Evolutionary conservation across 2,113 vertebrate genomes (phyloP), one percentile per base, ranked within the genome.

Genomic region (Castor canadensis): DNA sequence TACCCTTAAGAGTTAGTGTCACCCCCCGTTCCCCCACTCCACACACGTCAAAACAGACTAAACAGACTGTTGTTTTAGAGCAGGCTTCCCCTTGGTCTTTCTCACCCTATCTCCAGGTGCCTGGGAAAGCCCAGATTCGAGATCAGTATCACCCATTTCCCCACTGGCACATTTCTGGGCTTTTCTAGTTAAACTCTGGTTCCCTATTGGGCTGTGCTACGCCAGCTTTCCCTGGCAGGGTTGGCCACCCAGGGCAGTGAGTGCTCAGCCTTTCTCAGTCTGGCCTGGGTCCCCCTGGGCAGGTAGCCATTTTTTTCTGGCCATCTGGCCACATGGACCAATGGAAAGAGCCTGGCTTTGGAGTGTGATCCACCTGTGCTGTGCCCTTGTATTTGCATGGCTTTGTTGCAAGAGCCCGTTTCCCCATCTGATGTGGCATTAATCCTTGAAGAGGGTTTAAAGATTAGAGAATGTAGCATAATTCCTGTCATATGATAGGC

Each of bases 141-240:
- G 28, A 13, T 56, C 17, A 26, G 40, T 10, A 5, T 7, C 5
- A 20, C 24, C n/a, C 49, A 24, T 28, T 45, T 72, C n/a, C n/a
- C 45, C 5, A 3, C 9, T 0, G 40, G n/a, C 40, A 22, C 13
- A 24, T 26, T 45, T 73, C n/a, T 40, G n/a, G 71, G 13, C 58
- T 43, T 22, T 82, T 26, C 64, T n/a, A n/a, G 82, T 30, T 69
- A n/a, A 47, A 40, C 17, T 38, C 82, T 45, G 60, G 5, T 10
- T 60, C 60, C 16, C 32, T 24, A 0, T 32, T 24, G 10, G 75
- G n/a, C 3, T 3, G 24, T 6, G 6, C 32, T 0, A 4, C 35
- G 1, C 30, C n/a, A 38, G n/a, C 30, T 60, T 32, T 47, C 13
- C n/a, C 54, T 52, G 43, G 5, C 47, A 58, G 2, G 17, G 69